Conservation (phyloP, 2,797 vertebrate genomes). For the Anisognathus igniventris region DNA sequence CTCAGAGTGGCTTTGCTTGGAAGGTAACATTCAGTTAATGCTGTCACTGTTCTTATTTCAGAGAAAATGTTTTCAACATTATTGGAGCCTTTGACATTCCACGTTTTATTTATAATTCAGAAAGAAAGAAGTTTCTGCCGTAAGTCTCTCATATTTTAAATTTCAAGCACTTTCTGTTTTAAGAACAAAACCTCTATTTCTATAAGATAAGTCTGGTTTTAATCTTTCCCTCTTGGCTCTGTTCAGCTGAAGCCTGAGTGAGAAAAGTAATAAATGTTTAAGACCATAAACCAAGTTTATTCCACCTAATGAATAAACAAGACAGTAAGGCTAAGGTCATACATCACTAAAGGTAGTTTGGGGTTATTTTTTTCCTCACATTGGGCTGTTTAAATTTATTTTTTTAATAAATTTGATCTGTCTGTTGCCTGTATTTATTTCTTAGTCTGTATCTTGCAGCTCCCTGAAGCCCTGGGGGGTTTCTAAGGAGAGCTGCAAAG, state of each 20-base stretch:
- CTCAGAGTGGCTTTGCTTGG: neutral
- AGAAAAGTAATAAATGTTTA: neutral
- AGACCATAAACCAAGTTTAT: neutral
- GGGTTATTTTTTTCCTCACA: accelerated
- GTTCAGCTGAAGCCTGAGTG: neutral
- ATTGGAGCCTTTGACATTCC: constrained; percentile 94
- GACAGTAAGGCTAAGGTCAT: neutral
- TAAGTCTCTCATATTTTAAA: constrained; percentile 73
- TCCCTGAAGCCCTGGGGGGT: neutral
- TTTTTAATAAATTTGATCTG: neutral
- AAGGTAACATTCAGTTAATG: neutral
- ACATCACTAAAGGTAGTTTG: neutral
- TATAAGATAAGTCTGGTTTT: neutral
- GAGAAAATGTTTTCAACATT: constrained; percentile 94
- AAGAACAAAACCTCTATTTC: neutral
- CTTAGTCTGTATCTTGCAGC: neutral
- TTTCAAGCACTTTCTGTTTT: neutral
- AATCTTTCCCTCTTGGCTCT: neutral
- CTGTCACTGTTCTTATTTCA: constrained; percentile 63
- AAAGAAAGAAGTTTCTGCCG: constrained; percentile 96
- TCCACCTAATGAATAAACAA: neutral
- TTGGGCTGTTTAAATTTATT: neutral
- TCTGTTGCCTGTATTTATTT: neutral
- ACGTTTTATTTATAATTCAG: constrained; percentile 88
- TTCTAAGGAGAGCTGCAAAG: neutral